Evolutionary conservation across 1,140 invertebrate genomes (phyloP).

Genomic region (Cryptotermes secundus): DNA sequence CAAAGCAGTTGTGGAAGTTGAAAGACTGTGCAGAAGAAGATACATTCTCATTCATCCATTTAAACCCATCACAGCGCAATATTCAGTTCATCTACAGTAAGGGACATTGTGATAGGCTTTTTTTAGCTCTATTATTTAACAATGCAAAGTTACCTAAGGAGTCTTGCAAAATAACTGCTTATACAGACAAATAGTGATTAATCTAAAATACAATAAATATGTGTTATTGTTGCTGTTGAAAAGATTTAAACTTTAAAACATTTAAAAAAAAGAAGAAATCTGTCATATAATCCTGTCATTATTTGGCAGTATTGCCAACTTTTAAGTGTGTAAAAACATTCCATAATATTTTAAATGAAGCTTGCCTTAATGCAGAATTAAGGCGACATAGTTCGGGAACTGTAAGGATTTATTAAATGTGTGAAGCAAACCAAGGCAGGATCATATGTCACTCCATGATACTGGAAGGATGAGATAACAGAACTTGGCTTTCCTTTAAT

Average conservation of each 20-base stretch:
- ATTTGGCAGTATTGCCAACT: not conserved
- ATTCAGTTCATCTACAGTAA: not conserved
- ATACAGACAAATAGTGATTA: not conserved
- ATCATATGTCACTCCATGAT: not conserved
- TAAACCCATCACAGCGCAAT: not conserved
- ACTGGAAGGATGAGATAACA: not conserved
- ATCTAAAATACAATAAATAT: not conserved
- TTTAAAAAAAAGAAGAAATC: not conserved
- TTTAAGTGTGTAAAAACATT: conserved; percentile 2
- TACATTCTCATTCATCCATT: not conserved
- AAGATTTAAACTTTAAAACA: not conserved
- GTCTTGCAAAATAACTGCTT: not conserved
- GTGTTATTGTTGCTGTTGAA: not conserved
- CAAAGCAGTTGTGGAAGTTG: not conserved
- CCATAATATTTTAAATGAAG: conserved; percentile 2
- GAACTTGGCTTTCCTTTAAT: not conserved
- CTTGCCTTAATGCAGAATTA: not conserved
- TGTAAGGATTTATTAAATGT: not conserved
- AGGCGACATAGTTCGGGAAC: not conserved
- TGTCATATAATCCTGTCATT: not conserved
- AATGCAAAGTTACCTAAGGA: not conserved
- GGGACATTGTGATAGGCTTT: conserved; percentile 4
- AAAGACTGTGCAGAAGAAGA: not conserved
- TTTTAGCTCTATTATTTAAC: not conserved
- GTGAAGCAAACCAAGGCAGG: not conserved